Evolutionary conservation across 1,140 invertebrate genomes (phyloP).

Genomic region (Adelges cooleyi): DNA sequence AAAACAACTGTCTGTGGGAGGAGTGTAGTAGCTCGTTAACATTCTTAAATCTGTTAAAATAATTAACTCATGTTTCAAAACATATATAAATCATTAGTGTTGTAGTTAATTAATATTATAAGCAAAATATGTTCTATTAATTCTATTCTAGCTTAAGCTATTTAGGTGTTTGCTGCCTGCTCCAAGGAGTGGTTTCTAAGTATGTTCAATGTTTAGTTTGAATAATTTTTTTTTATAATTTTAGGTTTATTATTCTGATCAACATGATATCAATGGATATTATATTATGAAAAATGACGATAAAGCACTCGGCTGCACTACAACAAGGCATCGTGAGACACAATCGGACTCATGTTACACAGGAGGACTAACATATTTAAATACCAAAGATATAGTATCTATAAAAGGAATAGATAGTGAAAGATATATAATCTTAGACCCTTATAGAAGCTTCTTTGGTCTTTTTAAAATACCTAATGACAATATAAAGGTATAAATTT

Average conservation of each 20-base stretch:
- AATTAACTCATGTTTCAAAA: no score
- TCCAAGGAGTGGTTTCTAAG: no score
- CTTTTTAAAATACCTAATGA: conserved; percentile 34
- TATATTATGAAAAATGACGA: conserved; percentile 36
- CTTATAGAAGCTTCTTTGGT: conserved; percentile 40
- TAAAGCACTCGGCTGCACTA: conserved; percentile 37
- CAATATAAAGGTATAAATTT: neutral
- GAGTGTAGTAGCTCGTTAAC: no score
- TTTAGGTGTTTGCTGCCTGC: no score
- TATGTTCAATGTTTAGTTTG: no score
- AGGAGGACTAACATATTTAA: conserved; percentile 35
- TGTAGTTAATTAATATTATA: no score
- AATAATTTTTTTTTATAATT: no score
- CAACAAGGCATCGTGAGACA: conserved; percentile 28
- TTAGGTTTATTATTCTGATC: conserved; percentile 38
- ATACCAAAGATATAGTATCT: conserved; percentile 36
- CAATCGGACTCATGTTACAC: conserved; percentile 39
- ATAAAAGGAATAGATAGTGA: conserved; percentile 38
- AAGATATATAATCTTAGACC: conserved; percentile 38
- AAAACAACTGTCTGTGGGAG: no score
- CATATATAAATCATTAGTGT: no score
- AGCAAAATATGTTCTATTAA: no score
- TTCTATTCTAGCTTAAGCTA: no score
- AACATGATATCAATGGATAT: conserved; percentile 37
- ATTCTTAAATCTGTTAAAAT: no score